Evolutionary conservation across 64 coral and sea anemone species (phyloP), one percentile per base, ranked within the genome.

Genomic region (Stichodactyla helianthus): DNA sequence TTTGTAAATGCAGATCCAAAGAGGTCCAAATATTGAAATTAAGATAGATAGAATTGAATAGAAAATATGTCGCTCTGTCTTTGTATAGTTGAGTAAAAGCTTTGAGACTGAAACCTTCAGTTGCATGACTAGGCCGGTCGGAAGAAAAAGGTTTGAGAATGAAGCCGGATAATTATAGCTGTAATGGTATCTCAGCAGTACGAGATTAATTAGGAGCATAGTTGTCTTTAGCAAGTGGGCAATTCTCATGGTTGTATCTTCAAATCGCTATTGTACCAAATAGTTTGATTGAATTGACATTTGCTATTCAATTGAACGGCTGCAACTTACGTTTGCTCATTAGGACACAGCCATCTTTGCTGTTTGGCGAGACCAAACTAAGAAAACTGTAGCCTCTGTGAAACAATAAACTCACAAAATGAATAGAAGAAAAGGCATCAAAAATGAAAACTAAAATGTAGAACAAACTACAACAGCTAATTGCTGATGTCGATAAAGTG

Each of bases 181-280:
- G 15, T 81, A 81, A 81, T 81, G 78, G 16, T 52, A 18, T 9
- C 52, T 81, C 50, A 14, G 50, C 78, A 81, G 35, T 11, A 54
- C 51, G 16, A 4, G 52, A 81, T 81, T 81, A 51, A 81, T 81
- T 81, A 81, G 78, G 18, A 74, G 78, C 31, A 54, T n/a, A 50
- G 78, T 52, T 81, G 78, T 81, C 78, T 81, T 14, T 20, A 53
- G 78, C 50, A 81, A 52, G 78, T 74, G 78, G 78, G 35, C 78
- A 23, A 81, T 54, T 81, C 78, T 81, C 78, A 74, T 81, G 78
- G 50, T 12, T 31, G 68, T 27, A 74, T 74, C 68, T 74, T 23
- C 25, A 74, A 74, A 74, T 74, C 68, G 26, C 68, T 74, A 74
- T 74, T 74, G 68, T 74, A 74, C 68, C 68, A 5, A 74, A 74